phyloP scores from a whole-genome alignment of 1,140 invertebrate species.

The Drosophila sulfurigaster region DNA sequence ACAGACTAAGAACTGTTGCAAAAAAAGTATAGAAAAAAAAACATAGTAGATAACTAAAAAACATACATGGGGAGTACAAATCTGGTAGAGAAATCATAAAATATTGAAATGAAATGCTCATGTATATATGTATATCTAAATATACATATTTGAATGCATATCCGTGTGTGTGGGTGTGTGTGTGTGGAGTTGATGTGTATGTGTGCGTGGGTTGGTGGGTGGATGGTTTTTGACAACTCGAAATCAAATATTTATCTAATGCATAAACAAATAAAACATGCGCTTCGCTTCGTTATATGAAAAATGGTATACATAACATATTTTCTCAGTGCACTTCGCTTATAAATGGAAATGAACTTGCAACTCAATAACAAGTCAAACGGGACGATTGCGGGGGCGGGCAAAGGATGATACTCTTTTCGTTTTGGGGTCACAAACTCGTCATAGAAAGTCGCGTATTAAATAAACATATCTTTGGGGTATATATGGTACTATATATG shows the following conservation, averaged over 20 bases:
- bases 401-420: neutral
- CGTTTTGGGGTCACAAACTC: conserved; percentile 20
- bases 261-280: conserved; percentile 75
- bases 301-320: conserved; percentile 21
- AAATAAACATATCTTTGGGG: conserved; percentile 41
- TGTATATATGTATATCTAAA: conserved; percentile 23
- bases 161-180: conserved; percentile 17
- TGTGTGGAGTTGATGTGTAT: conserved; percentile 10
- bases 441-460: conserved; percentile 38
- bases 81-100: conserved; percentile 67
- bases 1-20: conserved; percentile 8
- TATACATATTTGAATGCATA: conserved; percentile 11
- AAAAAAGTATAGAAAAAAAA: conserved; percentile 26
- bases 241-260: conserved; percentile 78
- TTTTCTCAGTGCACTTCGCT: conserved; percentile 24
- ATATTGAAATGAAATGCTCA: conserved; percentile 58
- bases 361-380: conserved; percentile 67
- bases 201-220: conserved; percentile 18
- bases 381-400: neutral
- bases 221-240: conserved; percentile 46
- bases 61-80: conserved; percentile 29
- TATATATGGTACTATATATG: neutral
- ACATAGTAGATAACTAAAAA: neutral
- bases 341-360: conserved; percentile 56
- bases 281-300: conserved; percentile 36